Percentiles rank a stretch among this genome's conserved stretches.
Conservation (phyloP, 2,113 vertebrate species). For the Antechinus flavipes region DNA sequence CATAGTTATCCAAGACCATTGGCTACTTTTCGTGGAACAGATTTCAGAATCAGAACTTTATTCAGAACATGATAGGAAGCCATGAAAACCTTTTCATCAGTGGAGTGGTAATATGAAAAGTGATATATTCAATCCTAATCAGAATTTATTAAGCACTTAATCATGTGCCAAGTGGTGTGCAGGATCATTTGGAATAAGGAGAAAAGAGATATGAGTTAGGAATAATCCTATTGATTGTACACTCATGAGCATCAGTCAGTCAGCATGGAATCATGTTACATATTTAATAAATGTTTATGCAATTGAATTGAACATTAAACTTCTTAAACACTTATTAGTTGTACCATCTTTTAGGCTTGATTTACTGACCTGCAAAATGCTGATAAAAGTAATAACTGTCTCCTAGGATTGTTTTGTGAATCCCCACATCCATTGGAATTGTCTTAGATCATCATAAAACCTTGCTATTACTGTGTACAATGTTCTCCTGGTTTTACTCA, state of each 20-base stretch:
- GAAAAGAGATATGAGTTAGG: background rate
- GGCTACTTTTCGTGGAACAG: background rate
- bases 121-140: background rate
- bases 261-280: background rate
- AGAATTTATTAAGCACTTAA: background rate
- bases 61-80: background rate
- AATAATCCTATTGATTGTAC: background rate
- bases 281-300: background rate
- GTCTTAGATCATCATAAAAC: no score
- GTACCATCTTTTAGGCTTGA: background rate
- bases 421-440: background rate
- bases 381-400: background rate
- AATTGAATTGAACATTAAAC: background rate
- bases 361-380: background rate
- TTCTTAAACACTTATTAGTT: background rate
- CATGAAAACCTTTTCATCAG: background rate
- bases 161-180: background rate
- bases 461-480: no score
- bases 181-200: background rate
- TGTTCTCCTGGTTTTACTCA: no score
- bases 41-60: background rate
- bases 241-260: background rate
- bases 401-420: background rate
- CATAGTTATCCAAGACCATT: background rate
- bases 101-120: background rate